Conservation (phyloP, 2,113 vertebrate species). For the Micromys minutus region DNA sequence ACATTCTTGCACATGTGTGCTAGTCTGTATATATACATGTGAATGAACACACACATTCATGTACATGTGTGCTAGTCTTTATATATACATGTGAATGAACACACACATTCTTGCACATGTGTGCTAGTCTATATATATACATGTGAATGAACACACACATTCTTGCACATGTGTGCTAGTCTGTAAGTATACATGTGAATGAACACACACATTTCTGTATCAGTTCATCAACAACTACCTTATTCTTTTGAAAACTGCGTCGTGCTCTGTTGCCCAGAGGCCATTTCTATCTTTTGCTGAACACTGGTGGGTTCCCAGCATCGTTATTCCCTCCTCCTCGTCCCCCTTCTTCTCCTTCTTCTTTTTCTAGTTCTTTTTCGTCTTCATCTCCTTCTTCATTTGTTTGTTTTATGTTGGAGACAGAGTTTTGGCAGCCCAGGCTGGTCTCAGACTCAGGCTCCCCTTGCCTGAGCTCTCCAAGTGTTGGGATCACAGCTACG, state of each 20-base stretch:
- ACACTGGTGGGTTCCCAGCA: accelerated
- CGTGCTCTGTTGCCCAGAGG: neutral
- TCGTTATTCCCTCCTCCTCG: neutral
- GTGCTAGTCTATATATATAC: no score
- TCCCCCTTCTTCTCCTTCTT: neutral
- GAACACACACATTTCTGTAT: neutral
- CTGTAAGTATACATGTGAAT: no score
- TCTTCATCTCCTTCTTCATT: accelerated
- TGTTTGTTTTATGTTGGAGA: neutral
- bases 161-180: no score
- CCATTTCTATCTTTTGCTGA: neutral
- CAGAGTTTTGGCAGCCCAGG: neutral
- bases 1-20: no score
- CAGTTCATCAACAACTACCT: neutral
- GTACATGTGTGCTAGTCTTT: no score
- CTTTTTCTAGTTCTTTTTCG: accelerated
- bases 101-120: neutral
- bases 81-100: neutral
- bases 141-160: neutral
- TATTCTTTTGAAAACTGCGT: neutral
- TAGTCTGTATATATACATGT: no score
- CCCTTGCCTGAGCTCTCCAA: neutral
- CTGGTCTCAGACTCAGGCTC: neutral
- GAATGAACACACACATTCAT: neutral
- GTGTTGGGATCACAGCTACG: neutral